phyloP scores from a whole-genome alignment of 2,113 vertebrate genomes.

The Podilymbus podiceps region DNA sequence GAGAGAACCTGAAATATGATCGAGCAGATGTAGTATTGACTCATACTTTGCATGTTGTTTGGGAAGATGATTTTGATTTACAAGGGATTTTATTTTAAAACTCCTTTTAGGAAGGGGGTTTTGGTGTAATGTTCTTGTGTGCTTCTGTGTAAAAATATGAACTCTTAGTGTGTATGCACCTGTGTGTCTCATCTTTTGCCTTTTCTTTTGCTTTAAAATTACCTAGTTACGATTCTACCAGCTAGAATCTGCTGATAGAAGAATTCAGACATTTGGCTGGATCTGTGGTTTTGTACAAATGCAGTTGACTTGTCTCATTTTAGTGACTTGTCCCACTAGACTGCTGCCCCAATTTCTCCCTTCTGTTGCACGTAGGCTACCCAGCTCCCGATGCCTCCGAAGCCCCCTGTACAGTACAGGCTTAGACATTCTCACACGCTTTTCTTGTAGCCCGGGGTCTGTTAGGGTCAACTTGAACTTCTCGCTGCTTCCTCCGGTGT shows the following conservation, averaged over 20 bases:
- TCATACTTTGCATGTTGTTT: background rate
- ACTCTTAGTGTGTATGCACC: background rate
- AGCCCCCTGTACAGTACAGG: background rate
- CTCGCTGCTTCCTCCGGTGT: background rate
- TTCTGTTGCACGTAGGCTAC: background rate
- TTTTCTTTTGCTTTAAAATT: background rate
- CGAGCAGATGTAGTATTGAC: background rate
- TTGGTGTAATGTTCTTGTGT: background rate
- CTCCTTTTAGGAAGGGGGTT: background rate
- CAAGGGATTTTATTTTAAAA: background rate
- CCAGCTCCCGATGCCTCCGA: background rate
- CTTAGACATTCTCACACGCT: background rate
- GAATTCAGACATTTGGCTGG: conserved; percentile 1
- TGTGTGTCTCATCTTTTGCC: background rate
- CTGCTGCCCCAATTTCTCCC: conserved; percentile 35
- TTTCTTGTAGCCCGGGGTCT: background rate
- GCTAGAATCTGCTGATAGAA: background rate
- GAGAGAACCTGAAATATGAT: background rate
- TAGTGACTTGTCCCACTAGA: background rate
- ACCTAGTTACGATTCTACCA: background rate
- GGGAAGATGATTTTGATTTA: background rate
- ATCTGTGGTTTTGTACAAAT: conserved; percentile 30
- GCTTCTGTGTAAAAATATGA: background rate
- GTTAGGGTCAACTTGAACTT: background rate
- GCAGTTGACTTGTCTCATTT: conserved; percentile 28